Evolutionary conservation across 2,113 vertebrate genomes (phyloP), one percentile per base, ranked within the genome.

Genomic region (Propithecus coquereli): DNA sequence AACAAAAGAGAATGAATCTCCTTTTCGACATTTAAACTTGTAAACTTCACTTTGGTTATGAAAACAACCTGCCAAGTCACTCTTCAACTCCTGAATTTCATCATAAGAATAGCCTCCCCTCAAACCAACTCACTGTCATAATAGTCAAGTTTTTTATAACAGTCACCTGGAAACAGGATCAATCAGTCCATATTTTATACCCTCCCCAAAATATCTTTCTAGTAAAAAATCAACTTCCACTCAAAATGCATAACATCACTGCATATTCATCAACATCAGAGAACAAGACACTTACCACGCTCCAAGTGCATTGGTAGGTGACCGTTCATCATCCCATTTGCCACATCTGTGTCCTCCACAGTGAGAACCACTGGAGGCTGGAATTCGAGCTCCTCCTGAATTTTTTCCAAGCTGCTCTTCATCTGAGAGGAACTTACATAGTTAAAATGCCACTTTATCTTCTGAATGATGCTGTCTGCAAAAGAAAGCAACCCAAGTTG

Each of bases 381-480:
- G 93, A 98, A 87, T 87, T 92, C 98, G 11, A 99, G 98, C 71
- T 99, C 99, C 82, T 99, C 99, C 94, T 99, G 98, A 73, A 99
- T 97, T 94, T 99, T 99, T 12, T 98, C 98, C 97, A 99, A 91
- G n/a, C 93, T 98, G 94, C 98, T 98, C 89, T 97, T 98, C 17
- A 98, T 96, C 12, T 98, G 98, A 6, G 98, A 98, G 89, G 98
- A 96, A 0, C 97, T 98, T 0, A 77, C 97, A 20, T 96, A 97
- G 97, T 99, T 99, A 98, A 99, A 99, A 71, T 99, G 99, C 74
- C 98, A 98, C 97, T 99, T 99, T 86, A 99, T 98, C 92, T 99
- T 99, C 98, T 99, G 99, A 95, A 99, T 99, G 95, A 98, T 54
- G 27, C 98, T 97, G 68, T 99, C 99, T 99, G 98, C 6, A 96